Evolutionary conservation across 2,113 vertebrate genomes (phyloP), one percentile per base, ranked within the genome.

Genomic region (Forbesichthys agassizii): DNA sequence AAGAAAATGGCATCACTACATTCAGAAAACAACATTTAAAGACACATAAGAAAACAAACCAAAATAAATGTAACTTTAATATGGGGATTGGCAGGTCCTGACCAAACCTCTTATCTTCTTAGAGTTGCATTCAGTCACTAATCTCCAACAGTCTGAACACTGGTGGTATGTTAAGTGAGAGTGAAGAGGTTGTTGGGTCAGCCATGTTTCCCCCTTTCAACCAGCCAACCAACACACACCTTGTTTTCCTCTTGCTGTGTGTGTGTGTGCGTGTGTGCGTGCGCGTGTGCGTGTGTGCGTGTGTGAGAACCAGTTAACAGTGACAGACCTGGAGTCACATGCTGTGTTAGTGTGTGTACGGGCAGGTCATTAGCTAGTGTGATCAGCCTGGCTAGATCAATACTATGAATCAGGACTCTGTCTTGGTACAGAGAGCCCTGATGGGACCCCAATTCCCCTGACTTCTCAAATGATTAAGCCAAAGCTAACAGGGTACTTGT

Each of bases 161-260:
- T 65, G 64, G 56, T n/a, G 64, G 76, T 75, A 79, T 84, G 82
- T 85, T 82, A 82, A 81, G 77, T 81, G 84, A 79, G 66, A 62
- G 66, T 72, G 69, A 81, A 80, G 78, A 57, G 73, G 46, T 69
- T 70, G 71, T 81, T 74, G 56, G 46, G 8, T 62, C 60, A 16
- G 78, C 64, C 42, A 58, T 80, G 78, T 74, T 68, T 51, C 46
- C 76, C 36, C 5, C 4, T 42, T 5, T 42, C 36, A 52, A 14
- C 27, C 27, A 27, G 27, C 27, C 27, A 27, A 27, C 0, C 59
- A 46, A 48, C 36, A 61, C 14, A 14, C n/a, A 4, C 10, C 55
- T 57, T 61, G 64, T 75, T 47, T 51, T 63, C 69, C 0, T 2
- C 79, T 68, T 63, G 53, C 72, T n/a, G 10, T 27, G 11, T 27